Evolutionary conservation across 2,797 vertebrate species (phyloP).

Genomic region (Rhinogobio ventralis): DNA sequence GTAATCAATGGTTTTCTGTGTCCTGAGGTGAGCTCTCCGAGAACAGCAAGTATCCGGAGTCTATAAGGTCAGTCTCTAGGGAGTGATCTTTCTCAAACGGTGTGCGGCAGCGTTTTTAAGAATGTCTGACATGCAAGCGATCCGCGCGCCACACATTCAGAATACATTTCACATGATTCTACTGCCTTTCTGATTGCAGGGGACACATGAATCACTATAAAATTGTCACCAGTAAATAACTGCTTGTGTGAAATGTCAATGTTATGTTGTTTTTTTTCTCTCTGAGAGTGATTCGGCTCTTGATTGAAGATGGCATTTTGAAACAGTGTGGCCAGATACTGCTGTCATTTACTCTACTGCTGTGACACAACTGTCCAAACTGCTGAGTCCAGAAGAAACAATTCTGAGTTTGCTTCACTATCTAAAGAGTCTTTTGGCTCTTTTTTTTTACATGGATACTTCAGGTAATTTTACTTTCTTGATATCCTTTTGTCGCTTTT

Average conservation of each 20-base stretch:
- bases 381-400: not conserved
- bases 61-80: slow-evolving; percentile 50
- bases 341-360: slow-evolving; percentile 12
- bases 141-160: not conserved
- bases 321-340: slow-evolving; percentile 21
- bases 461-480: not conserved
- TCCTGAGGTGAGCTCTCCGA: slow-evolving; percentile 14
- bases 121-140: slow-evolving; percentile 14
- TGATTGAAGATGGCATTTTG: slow-evolving; percentile 39
- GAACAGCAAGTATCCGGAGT: slow-evolving; percentile 10
- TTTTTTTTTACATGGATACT: not conserved
- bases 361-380: slow-evolving; percentile 19
- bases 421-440: not conserved
- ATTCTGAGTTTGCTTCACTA: not conserved
- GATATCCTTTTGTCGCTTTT: not conserved
- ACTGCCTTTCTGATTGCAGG: slow-evolving; percentile 15
- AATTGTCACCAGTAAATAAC: slow-evolving; percentile 40
- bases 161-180: not conserved
- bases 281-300: slow-evolving; percentile 42
- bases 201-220: slow-evolving; percentile 14
- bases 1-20: slow-evolving; percentile 36
- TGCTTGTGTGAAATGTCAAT: slow-evolving; percentile 39
- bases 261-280: slow-evolving; percentile 17
- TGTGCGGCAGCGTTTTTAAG: not conserved
- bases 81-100: slow-evolving; percentile 45